Evolutionary conservation across 1,140 invertebrate genomes (phyloP), one percentile per base, ranked within the genome.

Genomic region (Papilio polyxenes): DNA sequence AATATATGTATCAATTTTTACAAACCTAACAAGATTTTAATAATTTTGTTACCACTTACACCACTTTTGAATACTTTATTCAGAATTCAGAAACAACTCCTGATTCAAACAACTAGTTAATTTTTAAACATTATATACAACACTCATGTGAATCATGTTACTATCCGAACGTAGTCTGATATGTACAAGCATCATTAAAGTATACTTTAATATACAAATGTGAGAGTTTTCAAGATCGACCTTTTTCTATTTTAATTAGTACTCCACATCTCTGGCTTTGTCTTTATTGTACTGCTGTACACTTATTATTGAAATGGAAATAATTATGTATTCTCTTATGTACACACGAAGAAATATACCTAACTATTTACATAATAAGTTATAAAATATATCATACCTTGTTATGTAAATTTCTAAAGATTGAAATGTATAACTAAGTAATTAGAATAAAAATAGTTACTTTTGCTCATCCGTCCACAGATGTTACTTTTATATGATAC

Each of bases 241-340:
- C 76, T 83, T 82, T 83, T 83, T 83, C 80, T 80, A 80, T 83
- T 83, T 83, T 83, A 83, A 83, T 83, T 83, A 82, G 75, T 80
- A 69, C 49, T 31, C 76, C 75, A 15, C 49, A 51, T 10, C 48
- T 20, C n/a, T 9, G 72, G 62, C 11, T 69, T n/a, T 37, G 11
- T 23, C 11, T 44, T 44, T 44, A 7, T 44, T 44, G 40, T 44
- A 44, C 7, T 65, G 3, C 59, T 59, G 37, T 49, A n/a, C 4
- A 44, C 51, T 69, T 69, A 37, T 37, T 37, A 37, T 69, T 15
- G 65, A 75, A 20, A 49, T 75, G 40, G 65, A 75, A 48, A 49
- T 75, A 75, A 75, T 49, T 20, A 49, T 49, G 44, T 75, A 10
- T 75, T 75, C n/a, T 69, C 11, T 69, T 69, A 15, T 69, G 65